Base-by-base conservation (phyloP, 2,797 vertebrate genomes). In the Sarcophilus harrisii region DNA sequence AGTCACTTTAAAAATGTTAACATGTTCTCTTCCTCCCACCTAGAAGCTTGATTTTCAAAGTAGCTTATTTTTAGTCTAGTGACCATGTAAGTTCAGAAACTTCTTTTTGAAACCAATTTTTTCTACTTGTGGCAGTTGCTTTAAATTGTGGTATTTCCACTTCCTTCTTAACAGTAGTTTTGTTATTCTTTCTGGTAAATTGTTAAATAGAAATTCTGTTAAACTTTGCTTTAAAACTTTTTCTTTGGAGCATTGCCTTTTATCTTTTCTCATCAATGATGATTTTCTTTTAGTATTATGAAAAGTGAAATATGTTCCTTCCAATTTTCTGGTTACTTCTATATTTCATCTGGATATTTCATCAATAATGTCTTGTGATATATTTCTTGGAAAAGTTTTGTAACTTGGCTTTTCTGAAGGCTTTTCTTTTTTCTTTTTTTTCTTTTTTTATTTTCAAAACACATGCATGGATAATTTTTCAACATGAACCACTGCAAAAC, bases 381-480 rank as follows among this genome's bases (percentile, higher is more conserved):
- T 95, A 27, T 57, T 94, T 66, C 95, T 94, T 95, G 96, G 96
- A 92, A 87, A 57, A 92, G 32, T 93, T 93, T 98, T 95, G 58
- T 94, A 95, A 94, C 93, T 96, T 97, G 97, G 94, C 90, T 97
- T 94, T 95, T 97, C 96, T 92, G 95, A 97, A 95, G 97, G 91
- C 5, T 96, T 92, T 5, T 89, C 94, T n/a, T 55, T 55, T 5
- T 52, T 52, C 6, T 0, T 52, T 52, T 52, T 5, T 52, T 52
- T 49, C 49, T 54, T 55, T 55, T 55, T 55, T 55, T 55, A 55
- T 55, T 55, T 55, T 55, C 54, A 55, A 55, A 55, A 55, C 54
- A 55, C 10, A 55, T 55, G 54, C 54, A 55, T 55, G 54, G 54
- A 55, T 55, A 55, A 55, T 55, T 55, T 55, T 55, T 55, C 54